Conservation (phyloP, 2,797 vertebrate genomes). For the Bufotes viridis region DNA sequence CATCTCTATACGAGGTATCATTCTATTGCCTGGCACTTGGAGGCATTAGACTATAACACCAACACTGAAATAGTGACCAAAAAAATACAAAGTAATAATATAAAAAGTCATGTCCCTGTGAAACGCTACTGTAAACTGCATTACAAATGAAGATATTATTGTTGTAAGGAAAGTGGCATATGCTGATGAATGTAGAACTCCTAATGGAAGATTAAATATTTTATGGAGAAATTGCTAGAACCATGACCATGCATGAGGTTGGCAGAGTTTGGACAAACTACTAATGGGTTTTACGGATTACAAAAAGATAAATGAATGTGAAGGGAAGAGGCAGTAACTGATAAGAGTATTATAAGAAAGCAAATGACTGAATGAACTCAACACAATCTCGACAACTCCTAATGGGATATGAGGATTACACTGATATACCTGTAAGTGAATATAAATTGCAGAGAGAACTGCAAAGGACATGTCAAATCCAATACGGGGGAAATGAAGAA, state of each 20-base stretch:
- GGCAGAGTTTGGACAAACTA: conserved; percentile 46
- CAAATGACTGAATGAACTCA: conserved; percentile 39
- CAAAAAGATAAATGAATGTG: conserved; percentile 44
- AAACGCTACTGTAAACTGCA: conserved; percentile 17
- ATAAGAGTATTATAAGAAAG: conserved; percentile 57
- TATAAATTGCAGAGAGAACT: conserved; percentile 12
- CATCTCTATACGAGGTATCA: background rate
- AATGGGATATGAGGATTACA: conserved; percentile 40
- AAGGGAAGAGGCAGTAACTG: conserved; percentile 52
- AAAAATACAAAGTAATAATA: background rate
- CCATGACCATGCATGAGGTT: conserved; percentile 34
- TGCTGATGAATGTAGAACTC: conserved; percentile 49
- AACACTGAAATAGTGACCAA: background rate
- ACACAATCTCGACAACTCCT: conserved; percentile 27
- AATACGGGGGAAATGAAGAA: conserved; percentile 18
- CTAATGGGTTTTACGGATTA: conserved; percentile 55
- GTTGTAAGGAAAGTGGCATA: conserved; percentile 8
- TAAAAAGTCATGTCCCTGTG: background rate
- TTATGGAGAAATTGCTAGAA: conserved; percentile 33
- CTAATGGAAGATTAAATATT: conserved; percentile 60
- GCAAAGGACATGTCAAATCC: conserved; percentile 30
- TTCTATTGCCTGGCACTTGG: background rate
- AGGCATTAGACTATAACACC: background rate
- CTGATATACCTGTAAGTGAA: conserved; percentile 22
- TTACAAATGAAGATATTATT: conserved; percentile 9